A percentile compares a stretch with the other conserved stretches of the same genome.
Conservation (phyloP, 2,888 invertebrate genomes). For the Lissocephala sabroskyi region DNA sequence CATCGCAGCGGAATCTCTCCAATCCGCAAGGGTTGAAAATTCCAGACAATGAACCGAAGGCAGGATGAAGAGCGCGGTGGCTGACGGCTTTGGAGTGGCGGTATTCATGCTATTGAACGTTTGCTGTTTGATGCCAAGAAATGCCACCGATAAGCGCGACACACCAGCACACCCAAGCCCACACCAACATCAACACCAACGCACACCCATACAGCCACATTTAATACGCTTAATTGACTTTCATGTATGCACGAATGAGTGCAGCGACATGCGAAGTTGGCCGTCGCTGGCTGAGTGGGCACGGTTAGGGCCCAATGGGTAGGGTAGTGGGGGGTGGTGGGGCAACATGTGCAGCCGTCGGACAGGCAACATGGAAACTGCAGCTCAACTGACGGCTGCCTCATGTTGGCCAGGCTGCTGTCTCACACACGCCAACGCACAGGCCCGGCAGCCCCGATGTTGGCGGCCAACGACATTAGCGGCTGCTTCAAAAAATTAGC, state of each 20-base stretch:
- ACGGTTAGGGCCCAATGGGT: too few relatives aligned
- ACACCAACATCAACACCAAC: conserved; percentile 6
- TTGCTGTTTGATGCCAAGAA: conserved; percentile 38
- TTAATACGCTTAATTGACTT: conserved; percentile 70
- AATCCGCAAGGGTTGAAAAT: too few relatives aligned
- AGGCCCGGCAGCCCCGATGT: too few relatives aligned
- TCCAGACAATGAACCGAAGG: too few relatives aligned
- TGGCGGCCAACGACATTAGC: too few relatives aligned
- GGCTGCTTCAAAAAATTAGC: too few relatives aligned
- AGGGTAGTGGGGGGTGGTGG: background rate
- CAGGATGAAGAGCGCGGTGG: too few relatives aligned
- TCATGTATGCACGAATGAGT: conserved; percentile 64
- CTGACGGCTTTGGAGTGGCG: too few relatives aligned
- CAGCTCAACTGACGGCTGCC: conserved; percentile 27
- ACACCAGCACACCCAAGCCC: conserved; percentile 13
- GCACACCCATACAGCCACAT: conserved; percentile 38
- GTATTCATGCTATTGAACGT: too few relatives aligned
- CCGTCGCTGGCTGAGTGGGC: too few relatives aligned
- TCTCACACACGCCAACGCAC: conserved; percentile 14
- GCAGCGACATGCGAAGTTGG: conserved; percentile 45
- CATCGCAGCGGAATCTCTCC: too few relatives aligned
- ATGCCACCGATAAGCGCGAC: conserved; percentile 26
- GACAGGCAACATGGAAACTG: background rate
- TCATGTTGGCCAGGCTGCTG: conserved; percentile 50
- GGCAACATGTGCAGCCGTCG: background rate